Conservation (phyloP, 2,797 vertebrate species). For the Oryzias dopingdopingensis region DNA sequence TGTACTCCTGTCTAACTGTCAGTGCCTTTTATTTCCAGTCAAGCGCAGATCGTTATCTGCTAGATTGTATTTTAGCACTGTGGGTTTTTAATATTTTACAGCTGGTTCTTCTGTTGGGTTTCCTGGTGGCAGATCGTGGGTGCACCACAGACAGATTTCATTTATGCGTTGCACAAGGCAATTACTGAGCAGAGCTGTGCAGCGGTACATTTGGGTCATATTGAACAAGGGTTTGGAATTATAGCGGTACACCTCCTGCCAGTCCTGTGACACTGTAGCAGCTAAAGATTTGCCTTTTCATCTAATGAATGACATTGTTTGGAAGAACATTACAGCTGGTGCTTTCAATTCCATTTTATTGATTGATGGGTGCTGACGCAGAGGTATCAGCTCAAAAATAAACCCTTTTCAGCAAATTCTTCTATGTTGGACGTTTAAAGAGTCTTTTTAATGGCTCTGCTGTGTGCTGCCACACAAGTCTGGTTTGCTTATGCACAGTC, state of each 20-base stretch:
- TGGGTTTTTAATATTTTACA: slow-evolving; percentile 57
- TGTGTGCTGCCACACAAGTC: neutral
- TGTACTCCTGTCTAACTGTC: slow-evolving; percentile 70
- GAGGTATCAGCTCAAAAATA: neutral
- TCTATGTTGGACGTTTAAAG: neutral
- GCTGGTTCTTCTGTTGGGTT: slow-evolving; percentile 33
- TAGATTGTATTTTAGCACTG: slow-evolving; percentile 27
- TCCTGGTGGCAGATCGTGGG: slow-evolving; percentile 35
- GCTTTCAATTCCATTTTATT: slow-evolving; percentile 19
- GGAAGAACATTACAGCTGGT: slow-evolving; percentile 1
- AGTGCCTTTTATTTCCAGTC: slow-evolving; percentile 64
- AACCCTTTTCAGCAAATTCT: neutral
- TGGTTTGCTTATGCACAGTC: slow-evolving; percentile 12
- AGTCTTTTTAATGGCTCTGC: neutral
- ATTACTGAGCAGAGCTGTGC: slow-evolving; percentile 25
- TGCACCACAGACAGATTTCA: slow-evolving; percentile 29
- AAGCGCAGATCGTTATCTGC: slow-evolving; percentile 58
- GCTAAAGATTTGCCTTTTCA: slow-evolving; percentile 8
- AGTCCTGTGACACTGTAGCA: slow-evolving; percentile 6
- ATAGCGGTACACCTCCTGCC: slow-evolving; percentile 8
- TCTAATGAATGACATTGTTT: slow-evolving; percentile 28
- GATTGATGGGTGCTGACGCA: neutral
- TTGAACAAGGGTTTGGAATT: slow-evolving; percentile 21
- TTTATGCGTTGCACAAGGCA: slow-evolving; percentile 31
- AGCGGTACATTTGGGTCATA: slow-evolving; percentile 28